Evolutionary conservation across 1,140 invertebrate genomes (phyloP).

Genomic region (Magallana ariakensis): DNA sequence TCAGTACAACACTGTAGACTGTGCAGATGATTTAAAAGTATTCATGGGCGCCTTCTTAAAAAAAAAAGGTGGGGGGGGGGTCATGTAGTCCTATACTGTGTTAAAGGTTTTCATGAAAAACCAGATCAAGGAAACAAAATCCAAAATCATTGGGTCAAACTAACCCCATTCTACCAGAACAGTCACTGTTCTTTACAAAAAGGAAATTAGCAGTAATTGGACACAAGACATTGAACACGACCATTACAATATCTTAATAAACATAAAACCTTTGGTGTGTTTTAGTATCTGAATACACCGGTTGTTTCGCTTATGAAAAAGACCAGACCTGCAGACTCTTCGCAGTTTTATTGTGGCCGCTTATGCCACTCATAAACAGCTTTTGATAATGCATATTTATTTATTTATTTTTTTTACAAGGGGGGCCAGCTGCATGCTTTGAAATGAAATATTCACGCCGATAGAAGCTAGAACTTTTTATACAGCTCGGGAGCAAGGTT

Average conservation of each 20-base stretch:
- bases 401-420: neutral
- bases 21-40: too few relatives aligned
- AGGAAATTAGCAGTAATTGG: too few relatives aligned
- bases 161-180: too few relatives aligned
- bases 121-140: too few relatives aligned
- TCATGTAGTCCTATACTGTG: too few relatives aligned
- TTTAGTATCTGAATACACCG: neutral
- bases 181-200: too few relatives aligned
- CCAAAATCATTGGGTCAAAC: too few relatives aligned
- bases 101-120: too few relatives aligned
- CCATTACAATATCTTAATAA: neutral
- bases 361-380: slow-evolving; percentile 5
- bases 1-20: too few relatives aligned
- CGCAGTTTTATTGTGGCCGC: neutral
- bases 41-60: too few relatives aligned
- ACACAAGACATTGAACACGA: too few relatives aligned
- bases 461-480: neutral
- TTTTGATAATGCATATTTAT: slow-evolving; percentile 22
- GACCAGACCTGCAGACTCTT: neutral
- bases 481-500: neutral
- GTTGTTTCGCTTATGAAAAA: neutral
- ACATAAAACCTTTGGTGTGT: neutral
- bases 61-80: too few relatives aligned
- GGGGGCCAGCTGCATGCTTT: slow-evolving; percentile 8
- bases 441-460: slow-evolving; percentile 4